Percentiles rank a stretch among this genome's conserved stretches.
Conservation (phyloP, 2,113 vertebrate species). For the Chaenogobius annularis region DNA sequence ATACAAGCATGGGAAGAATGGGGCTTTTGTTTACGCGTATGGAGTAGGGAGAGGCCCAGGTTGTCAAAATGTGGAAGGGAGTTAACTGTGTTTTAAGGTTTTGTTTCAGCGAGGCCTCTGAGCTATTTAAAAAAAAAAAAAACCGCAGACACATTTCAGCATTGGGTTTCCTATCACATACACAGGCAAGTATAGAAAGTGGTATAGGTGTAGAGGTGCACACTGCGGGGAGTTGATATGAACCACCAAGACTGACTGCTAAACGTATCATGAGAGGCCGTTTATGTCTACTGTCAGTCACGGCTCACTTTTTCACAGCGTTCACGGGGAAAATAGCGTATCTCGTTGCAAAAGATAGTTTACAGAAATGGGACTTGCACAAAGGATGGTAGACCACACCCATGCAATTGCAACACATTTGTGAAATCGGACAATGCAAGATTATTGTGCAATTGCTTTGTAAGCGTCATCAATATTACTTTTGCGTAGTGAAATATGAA, state of each 20-base stretch:
- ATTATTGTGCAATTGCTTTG: conserved; percentile 25
- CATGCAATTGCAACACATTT: conserved; percentile 4
- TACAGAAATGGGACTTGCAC: conserved; percentile 17
- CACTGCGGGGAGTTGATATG: conserved; percentile 45
- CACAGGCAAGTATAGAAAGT: conserved; percentile 27
- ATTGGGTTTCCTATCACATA: conserved; percentile 46
- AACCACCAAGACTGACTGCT: conserved; percentile 36
- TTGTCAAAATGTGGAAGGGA: conserved; percentile 40
- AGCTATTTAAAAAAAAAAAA: conserved; percentile 10
- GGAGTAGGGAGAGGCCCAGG: conserved; percentile 44
- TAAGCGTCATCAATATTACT: conserved; percentile 7
- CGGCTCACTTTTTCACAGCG: conserved; percentile 29
- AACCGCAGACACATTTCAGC: conserved; percentile 34
- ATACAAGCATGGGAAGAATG: conserved; percentile 53
- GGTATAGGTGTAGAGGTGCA: conserved; percentile 49
- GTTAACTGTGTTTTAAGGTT: conserved; percentile 39
- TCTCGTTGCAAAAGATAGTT: conserved; percentile 33
- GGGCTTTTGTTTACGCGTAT: conserved; percentile 59
- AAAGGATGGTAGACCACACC: conserved; percentile 19
- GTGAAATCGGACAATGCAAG: neutral
- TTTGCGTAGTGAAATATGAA: conserved; percentile 19
- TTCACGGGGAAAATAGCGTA: conserved; percentile 27
- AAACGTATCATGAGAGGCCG: conserved; percentile 51
- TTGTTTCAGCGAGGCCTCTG: conserved; percentile 43
- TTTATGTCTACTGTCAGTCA: conserved; percentile 47